These are phyloP conservation scores for Hypolimnas misippus DNA, from an alignment of 2,888 invertebrate genomes.

Conservation along the genomic window DNA sequence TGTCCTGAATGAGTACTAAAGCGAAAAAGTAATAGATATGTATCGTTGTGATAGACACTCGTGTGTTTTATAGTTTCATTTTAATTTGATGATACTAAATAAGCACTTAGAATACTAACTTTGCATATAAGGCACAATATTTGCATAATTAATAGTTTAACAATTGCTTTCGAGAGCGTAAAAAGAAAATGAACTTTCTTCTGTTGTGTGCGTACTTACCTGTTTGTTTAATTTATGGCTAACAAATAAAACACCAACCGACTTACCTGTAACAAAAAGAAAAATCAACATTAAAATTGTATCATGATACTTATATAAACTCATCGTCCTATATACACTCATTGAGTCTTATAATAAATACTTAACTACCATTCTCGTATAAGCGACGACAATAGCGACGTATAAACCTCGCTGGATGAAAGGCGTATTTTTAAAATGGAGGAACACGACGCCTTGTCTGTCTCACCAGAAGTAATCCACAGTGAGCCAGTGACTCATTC, in stretches of 20 bases:
- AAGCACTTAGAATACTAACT: constrained; percentile 15
- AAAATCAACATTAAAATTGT: constrained; percentile 35
- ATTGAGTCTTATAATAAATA: constrained; percentile 7
- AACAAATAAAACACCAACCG: constrained; percentile 29
- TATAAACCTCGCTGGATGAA: constrained; percentile 27
- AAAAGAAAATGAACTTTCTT: constrained; percentile 32
- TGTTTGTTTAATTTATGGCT: constrained; percentile 21
- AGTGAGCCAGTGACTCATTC: constrained; percentile 58
- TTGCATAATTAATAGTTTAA: constrained; percentile 27
- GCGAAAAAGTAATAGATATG: constrained; percentile 13
- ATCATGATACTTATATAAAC: background rate
- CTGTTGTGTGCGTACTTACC: constrained; percentile 43
- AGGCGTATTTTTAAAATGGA: constrained; percentile 34
- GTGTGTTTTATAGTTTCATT: constrained; percentile 10
- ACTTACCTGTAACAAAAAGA: constrained; percentile 71
- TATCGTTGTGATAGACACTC: constrained; percentile 22
- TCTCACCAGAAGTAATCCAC: constrained; percentile 39
- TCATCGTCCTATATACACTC: background rate
- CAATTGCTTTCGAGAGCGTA: constrained; percentile 40
- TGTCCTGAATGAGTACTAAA: background rate
- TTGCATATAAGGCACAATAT: constrained; percentile 30
- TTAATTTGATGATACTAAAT: constrained; percentile 23
- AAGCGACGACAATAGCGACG: constrained; percentile 19
- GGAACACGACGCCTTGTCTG: constrained; percentile 33
- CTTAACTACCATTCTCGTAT: background rate